These are phyloP conservation scores for Acronicta alni DNA, from an alignment of 2,888 invertebrate genomes.

Conservation along the genomic window DNA sequence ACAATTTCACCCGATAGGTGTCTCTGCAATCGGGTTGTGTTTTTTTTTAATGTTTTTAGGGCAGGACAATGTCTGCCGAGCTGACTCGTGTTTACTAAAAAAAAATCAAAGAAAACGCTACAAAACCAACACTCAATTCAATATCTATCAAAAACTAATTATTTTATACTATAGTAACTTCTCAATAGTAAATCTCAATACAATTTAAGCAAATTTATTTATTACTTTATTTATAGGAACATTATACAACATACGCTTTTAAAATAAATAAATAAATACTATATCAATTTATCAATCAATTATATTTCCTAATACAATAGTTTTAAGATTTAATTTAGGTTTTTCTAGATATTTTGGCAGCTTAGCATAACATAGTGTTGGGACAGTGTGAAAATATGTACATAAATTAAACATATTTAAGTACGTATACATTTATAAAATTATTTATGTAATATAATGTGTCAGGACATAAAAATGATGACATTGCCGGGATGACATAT, in stretches of 20 bases:
- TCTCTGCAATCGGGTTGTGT: no score
- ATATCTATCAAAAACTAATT: no score
- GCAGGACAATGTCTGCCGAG: no score
- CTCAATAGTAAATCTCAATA: background rate
- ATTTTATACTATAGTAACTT: no score
- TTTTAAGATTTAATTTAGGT: constrained; percentile 2
- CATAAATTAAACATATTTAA: background rate
- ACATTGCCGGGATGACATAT: background rate
- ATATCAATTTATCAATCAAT: background rate
- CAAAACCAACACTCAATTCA: no score
- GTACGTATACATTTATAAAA: background rate
- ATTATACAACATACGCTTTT: background rate
- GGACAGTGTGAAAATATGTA: constrained; percentile 4
- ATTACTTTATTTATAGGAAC: background rate
- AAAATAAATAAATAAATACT: background rate
- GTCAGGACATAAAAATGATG: background rate
- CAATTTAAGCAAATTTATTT: background rate
- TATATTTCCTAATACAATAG: background rate
- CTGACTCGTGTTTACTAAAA: no score
- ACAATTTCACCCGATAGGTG: no score
- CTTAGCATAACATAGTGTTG: constrained; percentile 1
- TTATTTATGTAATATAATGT: background rate
- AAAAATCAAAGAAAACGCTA: no score
- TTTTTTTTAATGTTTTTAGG: no score
- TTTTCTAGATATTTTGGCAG: background rate